A percentile compares a stretch with the other conserved stretches of the same genome.
Evolutionary conservation across 2,888 invertebrate genomes (phyloP).

Genomic region (Neocrepidodera transversa): DNA sequence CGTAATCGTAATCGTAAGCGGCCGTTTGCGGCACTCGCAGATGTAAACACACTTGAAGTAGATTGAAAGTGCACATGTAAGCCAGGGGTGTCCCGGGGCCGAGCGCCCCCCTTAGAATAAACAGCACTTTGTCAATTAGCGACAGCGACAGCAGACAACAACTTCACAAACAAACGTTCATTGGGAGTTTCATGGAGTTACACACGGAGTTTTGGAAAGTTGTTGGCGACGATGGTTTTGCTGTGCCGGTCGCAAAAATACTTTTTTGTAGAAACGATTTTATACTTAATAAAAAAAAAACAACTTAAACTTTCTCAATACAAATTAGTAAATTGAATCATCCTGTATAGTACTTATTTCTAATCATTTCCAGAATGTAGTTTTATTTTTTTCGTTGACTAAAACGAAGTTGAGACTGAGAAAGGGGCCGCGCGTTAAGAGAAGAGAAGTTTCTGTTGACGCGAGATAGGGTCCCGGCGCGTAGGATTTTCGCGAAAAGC

Average conservation of each 20-base stretch:
- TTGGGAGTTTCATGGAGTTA: slow-evolving; percentile 12
- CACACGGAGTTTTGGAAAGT: slow-evolving; percentile 10
- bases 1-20: neutral
- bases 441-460: slow-evolving; percentile 24
- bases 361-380: no score
- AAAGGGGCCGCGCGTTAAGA: neutral
- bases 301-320: no score
- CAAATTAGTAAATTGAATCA: no score
- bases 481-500: slow-evolving; percentile 58
- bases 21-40: slow-evolving; percentile 48
- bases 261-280: no score
- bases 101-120: slow-evolving; percentile 55
- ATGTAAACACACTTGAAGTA: slow-evolving; percentile 58
- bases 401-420: neutral
- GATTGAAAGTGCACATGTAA: slow-evolving; percentile 56
- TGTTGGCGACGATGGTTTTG: neutral
- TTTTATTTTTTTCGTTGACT: neutral
- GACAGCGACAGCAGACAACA: slow-evolving; percentile 48
- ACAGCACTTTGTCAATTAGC: slow-evolving; percentile 59
- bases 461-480: slow-evolving; percentile 56
- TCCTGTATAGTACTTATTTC: no score
- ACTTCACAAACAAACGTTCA: slow-evolving; percentile 43
- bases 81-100: neutral
- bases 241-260: no score
- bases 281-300: no score